A percentile compares a stretch with the other conserved stretches of the same genome.
These are phyloP conservation scores for Sandelia bainsii DNA, from an alignment of 2,797 vertebrate genomes.

Conservation along the genomic window DNA sequence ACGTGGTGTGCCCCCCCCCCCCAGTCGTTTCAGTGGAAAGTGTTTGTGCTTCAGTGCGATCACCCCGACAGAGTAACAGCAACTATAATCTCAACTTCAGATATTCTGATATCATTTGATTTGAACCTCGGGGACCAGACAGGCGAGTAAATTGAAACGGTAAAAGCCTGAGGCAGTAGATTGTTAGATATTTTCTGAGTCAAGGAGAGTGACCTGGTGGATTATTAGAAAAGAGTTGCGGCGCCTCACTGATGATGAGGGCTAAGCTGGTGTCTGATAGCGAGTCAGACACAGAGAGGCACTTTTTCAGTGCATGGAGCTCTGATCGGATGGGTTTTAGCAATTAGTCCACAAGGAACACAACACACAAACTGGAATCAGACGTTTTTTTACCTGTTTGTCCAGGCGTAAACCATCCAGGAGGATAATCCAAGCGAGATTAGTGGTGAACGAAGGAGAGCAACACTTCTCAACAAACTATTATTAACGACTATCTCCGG, in stretches of 20 bases:
- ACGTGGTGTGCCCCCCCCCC: slow-evolving; percentile 43
- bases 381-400: slow-evolving; percentile 74
- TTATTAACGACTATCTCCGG: slow-evolving; percentile 49
- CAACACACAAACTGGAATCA: background rate
- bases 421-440: slow-evolving; percentile 76
- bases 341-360: slow-evolving; percentile 25
- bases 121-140: slow-evolving; percentile 28
- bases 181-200: slow-evolving; percentile 46
- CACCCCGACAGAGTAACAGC: slow-evolving; percentile 21
- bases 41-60: slow-evolving; percentile 26
- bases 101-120: slow-evolving; percentile 36
- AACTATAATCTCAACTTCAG: slow-evolving; percentile 59
- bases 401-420: slow-evolving; percentile 76
- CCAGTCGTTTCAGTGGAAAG: slow-evolving; percentile 31
- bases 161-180: slow-evolving; percentile 34
- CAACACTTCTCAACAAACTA: slow-evolving; percentile 74
- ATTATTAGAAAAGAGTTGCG: slow-evolving; percentile 58
- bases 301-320: slow-evolving; percentile 18
- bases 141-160: slow-evolving; percentile 37
- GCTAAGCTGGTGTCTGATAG: slow-evolving; percentile 51
- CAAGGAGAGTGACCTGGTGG: slow-evolving; percentile 57
- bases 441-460: slow-evolving; percentile 12
- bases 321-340: slow-evolving; percentile 19
- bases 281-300: background rate
- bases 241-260: slow-evolving; percentile 49